Percentiles rank a stretch among this genome's conserved stretches.
These are phyloP conservation scores for Diplodus sargus DNA, from an alignment of 2,797 vertebrate species.

Conservation along the genomic window DNA sequence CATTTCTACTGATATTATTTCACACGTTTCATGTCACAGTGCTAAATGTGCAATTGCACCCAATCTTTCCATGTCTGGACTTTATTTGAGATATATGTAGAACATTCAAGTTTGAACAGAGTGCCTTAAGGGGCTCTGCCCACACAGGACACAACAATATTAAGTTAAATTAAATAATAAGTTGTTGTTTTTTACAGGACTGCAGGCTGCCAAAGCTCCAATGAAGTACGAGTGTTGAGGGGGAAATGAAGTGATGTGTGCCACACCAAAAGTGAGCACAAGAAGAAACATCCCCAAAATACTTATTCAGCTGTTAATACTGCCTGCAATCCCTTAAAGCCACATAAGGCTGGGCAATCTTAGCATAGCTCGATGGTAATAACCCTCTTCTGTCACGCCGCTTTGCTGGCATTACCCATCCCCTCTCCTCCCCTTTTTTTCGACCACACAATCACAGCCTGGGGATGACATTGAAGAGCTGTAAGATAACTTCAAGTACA, in stretches of 20 bases:
- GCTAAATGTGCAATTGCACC: constrained; percentile 69
- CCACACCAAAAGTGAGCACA: constrained; percentile 59
- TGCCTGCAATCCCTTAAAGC: constrained; percentile 74
- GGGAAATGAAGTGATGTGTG: constrained; percentile 21
- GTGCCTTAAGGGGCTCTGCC: constrained; percentile 57
- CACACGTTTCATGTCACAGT: constrained; percentile 62
- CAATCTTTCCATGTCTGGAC: constrained; percentile 63
- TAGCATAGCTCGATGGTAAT: constrained; percentile 65
- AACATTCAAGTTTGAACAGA: constrained; percentile 72
- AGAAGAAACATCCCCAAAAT: constrained; percentile 73
- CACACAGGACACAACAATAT: constrained; percentile 61
- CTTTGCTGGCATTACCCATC: constrained; percentile 67
- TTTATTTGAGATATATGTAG: constrained; percentile 63
- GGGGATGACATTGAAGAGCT: constrained; percentile 66
- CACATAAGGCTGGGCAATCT: constrained; percentile 63
- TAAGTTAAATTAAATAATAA: neutral
- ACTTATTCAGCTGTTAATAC: constrained; percentile 77
- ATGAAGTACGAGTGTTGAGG: constrained; percentile 34
- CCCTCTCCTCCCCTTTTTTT: constrained; percentile 55
- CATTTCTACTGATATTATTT: constrained; percentile 33
- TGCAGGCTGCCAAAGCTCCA: constrained; percentile 51
- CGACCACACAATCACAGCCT: constrained; percentile 61
- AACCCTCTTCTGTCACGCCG: constrained; percentile 72
- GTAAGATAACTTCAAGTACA: constrained; percentile 64
- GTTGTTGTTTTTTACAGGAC: constrained; percentile 52